Evolutionary conservation across 1,140 invertebrate genomes (phyloP), one percentile per base, ranked within the genome.

Genomic region (Cotesia vestalis): DNA sequence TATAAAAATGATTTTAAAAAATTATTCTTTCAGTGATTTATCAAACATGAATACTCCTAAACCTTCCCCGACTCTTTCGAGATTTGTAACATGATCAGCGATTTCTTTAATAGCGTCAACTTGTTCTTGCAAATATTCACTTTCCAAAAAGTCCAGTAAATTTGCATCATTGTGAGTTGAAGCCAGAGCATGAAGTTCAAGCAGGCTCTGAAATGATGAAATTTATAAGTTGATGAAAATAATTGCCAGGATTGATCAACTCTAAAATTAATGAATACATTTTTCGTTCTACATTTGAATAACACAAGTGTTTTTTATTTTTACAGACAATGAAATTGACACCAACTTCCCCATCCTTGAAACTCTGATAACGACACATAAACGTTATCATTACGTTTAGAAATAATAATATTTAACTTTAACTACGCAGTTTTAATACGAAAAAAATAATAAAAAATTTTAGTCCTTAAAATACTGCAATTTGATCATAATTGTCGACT

Each of bases 1-100:
- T 27, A 27, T 27, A 3, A 27, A 27, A 27, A 27, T 27, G 27
- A 27, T 27, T 27, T 27, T 1, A 27, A 27, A 46, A 40, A 46
- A 53, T 73, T 69, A 74, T 69, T 86, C 77, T 2, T 81, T 76
- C 11, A 91, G 75, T 80, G 91, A 87, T 76, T 92, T 91, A 80
- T 95, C 93, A 78, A 94, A 94, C 66, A 93, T 80, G 79, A 89
- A 94, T 40, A 92, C 89, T 9, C 94, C 94, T 9, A 95, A 83
- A 5, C 93, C 93, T 78, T 89, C 88, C 2, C 92, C 92, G 27
- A 93, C 91, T 72, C 91, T 86, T 75, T 91, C 91, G 73, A 95
- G 83, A 78, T 93, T 92, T 0, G 92, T 91, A 9, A 94, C 88
- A 76, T 91, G 89, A 81, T 93, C 90, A 2, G 90, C 89, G 5